A percentile compares a stretch with the other conserved stretches of the same genome.
Conservation (phyloP, 2,113 vertebrate species). For the Sylvia atricapilla region DNA sequence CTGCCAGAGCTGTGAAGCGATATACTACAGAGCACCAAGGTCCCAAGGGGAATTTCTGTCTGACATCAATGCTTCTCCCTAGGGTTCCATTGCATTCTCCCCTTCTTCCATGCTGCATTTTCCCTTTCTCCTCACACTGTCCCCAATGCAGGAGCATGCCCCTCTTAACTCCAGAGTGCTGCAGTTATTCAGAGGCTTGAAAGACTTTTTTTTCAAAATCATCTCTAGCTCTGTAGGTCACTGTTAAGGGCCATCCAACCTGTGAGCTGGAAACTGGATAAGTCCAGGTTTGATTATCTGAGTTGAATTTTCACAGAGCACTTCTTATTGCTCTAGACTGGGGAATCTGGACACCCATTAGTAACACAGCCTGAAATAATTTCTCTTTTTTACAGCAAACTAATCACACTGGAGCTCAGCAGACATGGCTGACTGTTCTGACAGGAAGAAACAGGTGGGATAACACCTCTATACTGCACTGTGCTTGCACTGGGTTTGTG, state of each 20-base stretch:
- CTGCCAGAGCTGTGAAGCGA: neutral
- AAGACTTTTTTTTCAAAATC: neutral
- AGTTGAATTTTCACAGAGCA: neutral
- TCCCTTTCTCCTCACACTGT: neutral
- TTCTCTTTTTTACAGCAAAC: neutral
- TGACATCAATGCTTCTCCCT: neutral
- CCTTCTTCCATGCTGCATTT: neutral
- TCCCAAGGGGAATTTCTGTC: neutral
- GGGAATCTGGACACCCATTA: neutral
- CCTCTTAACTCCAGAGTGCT: neutral
- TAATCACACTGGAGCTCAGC: neutral
- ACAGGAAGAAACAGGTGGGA: neutral
- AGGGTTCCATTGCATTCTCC: neutral
- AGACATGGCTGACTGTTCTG: neutral
- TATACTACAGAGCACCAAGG: neutral
- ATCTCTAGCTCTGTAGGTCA: neutral
- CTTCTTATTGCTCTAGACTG: neutral
- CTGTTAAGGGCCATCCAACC: neutral
- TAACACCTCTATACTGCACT: neutral
- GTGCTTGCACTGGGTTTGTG: neutral
- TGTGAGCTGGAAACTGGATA: neutral
- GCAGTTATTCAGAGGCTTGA: neutral
- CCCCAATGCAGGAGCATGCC: neutral
- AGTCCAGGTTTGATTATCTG: neutral
- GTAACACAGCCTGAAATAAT: neutral